A percentile compares a stretch with the other conserved stretches of the same genome.
phyloP scores from a whole-genome alignment of 1,140 invertebrate species.

The Sycophila sp. region DNA sequence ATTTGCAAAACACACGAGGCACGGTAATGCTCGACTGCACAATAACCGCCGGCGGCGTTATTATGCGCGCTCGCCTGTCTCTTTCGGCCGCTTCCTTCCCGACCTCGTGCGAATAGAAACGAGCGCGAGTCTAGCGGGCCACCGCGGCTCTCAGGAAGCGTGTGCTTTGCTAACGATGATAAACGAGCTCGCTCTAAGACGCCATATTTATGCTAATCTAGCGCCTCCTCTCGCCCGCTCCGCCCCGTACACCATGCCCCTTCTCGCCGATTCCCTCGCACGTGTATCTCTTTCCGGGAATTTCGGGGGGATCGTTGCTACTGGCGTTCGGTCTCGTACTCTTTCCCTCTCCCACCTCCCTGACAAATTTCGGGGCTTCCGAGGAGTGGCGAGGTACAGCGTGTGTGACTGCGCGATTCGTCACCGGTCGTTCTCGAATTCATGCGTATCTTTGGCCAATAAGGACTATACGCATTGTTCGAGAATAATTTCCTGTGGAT shows the following conservation, averaged over 20 bases:
- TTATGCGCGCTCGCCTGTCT: slow-evolving; percentile 32
- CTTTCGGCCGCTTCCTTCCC: slow-evolving; percentile 48
- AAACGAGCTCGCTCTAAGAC: slow-evolving; percentile 64
- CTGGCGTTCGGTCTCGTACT: not conserved
- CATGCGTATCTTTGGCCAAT: no score
- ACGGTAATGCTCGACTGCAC: no score
- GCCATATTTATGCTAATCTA: slow-evolving; percentile 68
- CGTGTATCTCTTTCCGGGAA: slow-evolving; percentile 10
- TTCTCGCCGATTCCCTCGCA: not conserved
- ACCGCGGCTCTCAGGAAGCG: slow-evolving; percentile 65
- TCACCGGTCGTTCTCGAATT: no score
- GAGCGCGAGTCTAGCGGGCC: slow-evolving; percentile 51
- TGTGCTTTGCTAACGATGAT: slow-evolving; percentile 68
- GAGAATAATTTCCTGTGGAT: no score
- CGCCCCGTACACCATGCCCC: slow-evolving; percentile 15
- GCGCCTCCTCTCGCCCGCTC: slow-evolving; percentile 11
- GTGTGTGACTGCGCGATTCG: no score
- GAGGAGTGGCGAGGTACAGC: no score
- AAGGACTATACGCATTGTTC: no score
- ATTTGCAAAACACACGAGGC: no score
- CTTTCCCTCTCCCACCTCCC: not conserved
- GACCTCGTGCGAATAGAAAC: slow-evolving; percentile 49
- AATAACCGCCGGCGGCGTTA: not conserved
- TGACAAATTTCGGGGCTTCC: not conserved
- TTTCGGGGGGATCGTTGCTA: no score